Conservation (phyloP, 2,888 invertebrate species). For the Achlya flavicornis region DNA sequence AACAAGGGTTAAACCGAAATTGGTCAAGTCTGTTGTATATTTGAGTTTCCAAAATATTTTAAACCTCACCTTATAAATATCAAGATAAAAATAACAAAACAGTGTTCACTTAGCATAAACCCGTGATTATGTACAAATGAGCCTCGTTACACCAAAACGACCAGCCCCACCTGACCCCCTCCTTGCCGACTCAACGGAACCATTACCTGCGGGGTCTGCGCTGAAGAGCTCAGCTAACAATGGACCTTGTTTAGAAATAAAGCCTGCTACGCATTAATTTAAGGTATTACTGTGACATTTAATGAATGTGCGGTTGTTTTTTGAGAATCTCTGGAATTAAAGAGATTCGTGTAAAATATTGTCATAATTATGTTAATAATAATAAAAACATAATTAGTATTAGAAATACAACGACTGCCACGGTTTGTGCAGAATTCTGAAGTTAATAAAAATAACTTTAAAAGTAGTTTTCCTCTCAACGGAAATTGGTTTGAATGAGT, state of each 20-base stretch:
- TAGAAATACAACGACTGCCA: no score
- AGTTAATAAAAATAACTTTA: no score
- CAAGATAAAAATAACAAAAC: slow-evolving; percentile 1
- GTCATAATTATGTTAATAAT: not conserved
- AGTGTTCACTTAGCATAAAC: slow-evolving; percentile 9
- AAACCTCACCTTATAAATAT: not conserved
- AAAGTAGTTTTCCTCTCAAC: no score
- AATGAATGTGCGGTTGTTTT: slow-evolving; percentile 3
- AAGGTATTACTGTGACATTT: not conserved
- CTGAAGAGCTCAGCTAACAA: not conserved
- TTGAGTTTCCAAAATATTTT: not conserved
- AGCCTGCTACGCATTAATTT: slow-evolving; percentile 4
- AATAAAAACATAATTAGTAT: no score
- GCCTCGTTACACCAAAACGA: not conserved
- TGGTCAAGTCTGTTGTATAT: not conserved
- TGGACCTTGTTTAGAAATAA: not conserved
- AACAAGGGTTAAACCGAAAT: no score
- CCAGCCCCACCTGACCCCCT: not conserved
- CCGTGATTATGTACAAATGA: slow-evolving; percentile 13
- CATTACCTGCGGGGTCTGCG: not conserved
- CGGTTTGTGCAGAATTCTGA: no score
- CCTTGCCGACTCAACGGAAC: not conserved
- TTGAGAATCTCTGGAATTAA: not conserved
- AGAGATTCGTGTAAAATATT: not conserved
- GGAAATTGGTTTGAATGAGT: no score